Evolutionary conservation across 2,888 invertebrate genomes (phyloP).

Genomic region (Caenorhabditis virilis): DNA sequence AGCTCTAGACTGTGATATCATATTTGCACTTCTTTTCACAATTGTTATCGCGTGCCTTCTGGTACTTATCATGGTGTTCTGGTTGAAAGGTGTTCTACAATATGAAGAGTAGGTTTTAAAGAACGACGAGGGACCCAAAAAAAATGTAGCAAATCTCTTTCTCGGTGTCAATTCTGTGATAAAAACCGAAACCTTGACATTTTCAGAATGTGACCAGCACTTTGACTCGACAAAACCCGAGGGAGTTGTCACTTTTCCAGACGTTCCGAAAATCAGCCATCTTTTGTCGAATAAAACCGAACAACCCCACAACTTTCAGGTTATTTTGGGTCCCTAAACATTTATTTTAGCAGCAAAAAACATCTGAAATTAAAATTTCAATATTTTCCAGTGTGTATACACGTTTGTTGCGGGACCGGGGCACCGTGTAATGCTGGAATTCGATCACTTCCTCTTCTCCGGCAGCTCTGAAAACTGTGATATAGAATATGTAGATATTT

Average conservation of each 20-base stretch:
- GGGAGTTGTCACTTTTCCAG: constrained; percentile 60
- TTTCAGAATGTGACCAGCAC: constrained; percentile 64
- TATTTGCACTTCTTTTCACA: constrained; percentile 67
- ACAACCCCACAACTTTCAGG: constrained; percentile 40
- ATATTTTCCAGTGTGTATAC: constrained; percentile 69
- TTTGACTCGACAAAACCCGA: constrained; percentile 55
- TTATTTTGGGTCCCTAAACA: constrained; percentile 6
- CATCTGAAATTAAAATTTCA: background rate
- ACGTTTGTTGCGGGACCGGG: constrained; percentile 70
- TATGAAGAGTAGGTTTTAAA: constrained; percentile 68
- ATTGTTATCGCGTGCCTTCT: constrained; percentile 64
- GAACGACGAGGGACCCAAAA: no score
- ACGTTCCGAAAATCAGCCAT: constrained; percentile 45
- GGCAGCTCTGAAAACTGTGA: constrained; percentile 71
- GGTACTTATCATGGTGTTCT: constrained; percentile 66
- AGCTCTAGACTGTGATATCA: constrained; percentile 67
- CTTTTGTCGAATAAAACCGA: constrained; percentile 4
- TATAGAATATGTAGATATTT: constrained; percentile 71
- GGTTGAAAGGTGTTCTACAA: constrained; percentile 66
- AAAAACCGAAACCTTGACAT: no score
- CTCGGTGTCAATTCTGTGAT: no score
- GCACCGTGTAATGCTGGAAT: constrained; percentile 71
- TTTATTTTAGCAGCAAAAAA: background rate
- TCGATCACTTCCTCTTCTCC: constrained; percentile 70
- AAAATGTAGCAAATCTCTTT: no score